phyloP scores from a whole-genome alignment of 1,140 invertebrate species.

The Apis cerana region DNA sequence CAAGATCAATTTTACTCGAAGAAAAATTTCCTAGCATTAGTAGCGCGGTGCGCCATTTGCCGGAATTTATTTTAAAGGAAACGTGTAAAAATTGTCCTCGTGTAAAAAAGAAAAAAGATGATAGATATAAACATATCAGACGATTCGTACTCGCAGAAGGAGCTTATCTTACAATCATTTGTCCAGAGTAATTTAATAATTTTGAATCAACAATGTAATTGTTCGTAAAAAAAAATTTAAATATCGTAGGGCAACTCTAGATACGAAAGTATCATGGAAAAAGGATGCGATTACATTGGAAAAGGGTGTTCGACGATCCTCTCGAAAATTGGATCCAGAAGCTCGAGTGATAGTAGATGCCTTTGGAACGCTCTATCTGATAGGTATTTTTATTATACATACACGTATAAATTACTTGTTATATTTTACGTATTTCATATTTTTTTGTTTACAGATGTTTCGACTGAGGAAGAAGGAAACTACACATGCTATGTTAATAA shows the following conservation, averaged over 20 bases:
- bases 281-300: constrained; percentile 76
- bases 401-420: neutral
- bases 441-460: constrained; percentile 73
- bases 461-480: constrained; percentile 81
- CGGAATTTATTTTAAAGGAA: constrained; percentile 80
- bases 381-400: constrained; percentile 56
- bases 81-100: constrained; percentile 76
- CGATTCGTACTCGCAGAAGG: constrained; percentile 80
- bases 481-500: constrained; percentile 82
- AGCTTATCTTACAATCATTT: constrained; percentile 80
- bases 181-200: constrained; percentile 77
- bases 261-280: constrained; percentile 80
- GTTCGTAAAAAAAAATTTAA: neutral
- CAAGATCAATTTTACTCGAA: constrained; percentile 76
- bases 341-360: constrained; percentile 81
- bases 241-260: constrained; percentile 71
- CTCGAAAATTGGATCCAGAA: constrained; percentile 75
- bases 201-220: neutral
- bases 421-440: neutral
- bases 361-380: constrained; percentile 83
- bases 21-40: constrained; percentile 78
- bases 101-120: constrained; percentile 74
- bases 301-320: constrained; percentile 75
- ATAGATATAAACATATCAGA: constrained; percentile 80
- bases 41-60: constrained; percentile 77